Conservation (phyloP, 2,888 invertebrate species). For the Fabriciana adippe region DNA sequence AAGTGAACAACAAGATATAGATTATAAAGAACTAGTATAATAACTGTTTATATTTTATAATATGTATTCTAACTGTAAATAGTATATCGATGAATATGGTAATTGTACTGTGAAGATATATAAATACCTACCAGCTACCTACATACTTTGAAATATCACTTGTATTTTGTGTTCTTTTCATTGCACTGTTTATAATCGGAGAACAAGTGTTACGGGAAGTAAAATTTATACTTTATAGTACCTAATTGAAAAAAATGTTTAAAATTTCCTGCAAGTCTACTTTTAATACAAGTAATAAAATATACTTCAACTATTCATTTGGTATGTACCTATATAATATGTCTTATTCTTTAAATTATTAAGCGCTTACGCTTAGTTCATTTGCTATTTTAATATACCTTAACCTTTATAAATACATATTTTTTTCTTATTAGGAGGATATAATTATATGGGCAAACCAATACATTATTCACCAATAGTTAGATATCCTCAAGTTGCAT, state of each 20-base stretch:
- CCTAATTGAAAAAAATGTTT: slow-evolving; percentile 38
- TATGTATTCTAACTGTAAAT: no score
- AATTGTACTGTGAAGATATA: no score
- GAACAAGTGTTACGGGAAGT: background rate
- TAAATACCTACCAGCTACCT: no score
- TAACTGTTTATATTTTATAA: no score
- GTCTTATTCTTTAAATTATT: slow-evolving; percentile 4
- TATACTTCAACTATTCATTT: slow-evolving; percentile 42
- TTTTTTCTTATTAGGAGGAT: slow-evolving; percentile 40
- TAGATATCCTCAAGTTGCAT: slow-evolving; percentile 79
- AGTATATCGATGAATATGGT: no score
- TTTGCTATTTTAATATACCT: background rate
- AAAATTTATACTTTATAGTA: background rate
- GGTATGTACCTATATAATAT: slow-evolving; percentile 42
- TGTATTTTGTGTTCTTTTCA: background rate
- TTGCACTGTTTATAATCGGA: background rate
- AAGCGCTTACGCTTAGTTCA: slow-evolving; percentile 24
- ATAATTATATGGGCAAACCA: slow-evolving; percentile 54
- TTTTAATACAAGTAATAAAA: slow-evolving; percentile 37
- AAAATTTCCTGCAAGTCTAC: slow-evolving; percentile 40
- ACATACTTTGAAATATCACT: slow-evolving; percentile 2
- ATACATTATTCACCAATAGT: slow-evolving; percentile 73
- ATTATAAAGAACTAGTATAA: no score
- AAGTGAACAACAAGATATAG: no score
- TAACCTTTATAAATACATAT: background rate